phyloP scores from a whole-genome alignment of 2,888 invertebrate species.

The Apodemia hepburni region DNA sequence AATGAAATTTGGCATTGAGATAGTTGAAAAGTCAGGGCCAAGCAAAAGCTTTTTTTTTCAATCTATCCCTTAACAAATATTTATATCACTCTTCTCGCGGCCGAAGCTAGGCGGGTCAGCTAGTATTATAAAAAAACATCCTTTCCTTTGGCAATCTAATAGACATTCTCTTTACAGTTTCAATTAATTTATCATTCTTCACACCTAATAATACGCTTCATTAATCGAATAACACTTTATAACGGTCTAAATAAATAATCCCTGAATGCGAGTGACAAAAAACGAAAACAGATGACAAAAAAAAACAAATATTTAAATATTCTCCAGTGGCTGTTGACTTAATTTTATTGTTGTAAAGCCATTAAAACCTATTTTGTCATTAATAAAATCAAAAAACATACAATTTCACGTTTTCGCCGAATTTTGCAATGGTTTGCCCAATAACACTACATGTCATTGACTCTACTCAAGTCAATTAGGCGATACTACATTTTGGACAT shows the following conservation, averaged over 20 bases:
- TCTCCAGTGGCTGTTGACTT: background rate
- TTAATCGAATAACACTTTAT: too few species aligned
- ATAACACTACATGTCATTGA: background rate
- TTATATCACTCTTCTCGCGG: too few species aligned
- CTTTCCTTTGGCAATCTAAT: background rate
- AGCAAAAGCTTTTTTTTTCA: too few species aligned
- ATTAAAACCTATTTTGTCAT: conserved; percentile 9
- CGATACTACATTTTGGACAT: background rate
- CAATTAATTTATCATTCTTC: conserved; percentile 10
- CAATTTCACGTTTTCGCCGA: background rate
- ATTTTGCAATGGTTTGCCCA: background rate
- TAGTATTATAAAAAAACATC: too few species aligned
- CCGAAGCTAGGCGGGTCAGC: too few species aligned
- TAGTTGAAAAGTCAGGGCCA: too few species aligned
- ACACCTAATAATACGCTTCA: background rate
- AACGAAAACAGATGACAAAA: too few species aligned
- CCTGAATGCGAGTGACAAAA: too few species aligned
- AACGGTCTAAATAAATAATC: too few species aligned
- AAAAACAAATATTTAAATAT: too few species aligned
- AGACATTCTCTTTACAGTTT: conserved; percentile 20
- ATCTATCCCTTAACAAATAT: too few species aligned
- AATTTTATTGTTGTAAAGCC: conserved; percentile 13
- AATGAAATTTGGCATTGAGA: too few species aligned
- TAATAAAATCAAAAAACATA: background rate
- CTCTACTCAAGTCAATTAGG: background rate